Evolutionary conservation across 2,888 invertebrate genomes (phyloP).

Genomic region (Ligdia adustata): DNA sequence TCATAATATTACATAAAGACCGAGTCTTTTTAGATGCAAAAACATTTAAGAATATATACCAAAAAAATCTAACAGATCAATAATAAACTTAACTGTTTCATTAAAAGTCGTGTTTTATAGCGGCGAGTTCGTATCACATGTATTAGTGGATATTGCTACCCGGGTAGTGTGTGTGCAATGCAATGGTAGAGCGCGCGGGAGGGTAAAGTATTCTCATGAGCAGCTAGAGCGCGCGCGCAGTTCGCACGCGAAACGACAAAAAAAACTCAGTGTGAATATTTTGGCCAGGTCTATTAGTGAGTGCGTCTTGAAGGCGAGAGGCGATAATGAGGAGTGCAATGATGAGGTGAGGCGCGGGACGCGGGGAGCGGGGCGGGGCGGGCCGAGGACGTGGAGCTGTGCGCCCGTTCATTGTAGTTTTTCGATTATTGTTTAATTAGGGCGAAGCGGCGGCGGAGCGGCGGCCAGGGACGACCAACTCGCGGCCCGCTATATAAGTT

Average conservation of each 20-base stretch:
- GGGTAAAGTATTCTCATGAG: too few species aligned
- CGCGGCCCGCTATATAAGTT: slow-evolving; percentile 58
- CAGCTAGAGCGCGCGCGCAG: slow-evolving; percentile 44
- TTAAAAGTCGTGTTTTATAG: slow-evolving; percentile 19
- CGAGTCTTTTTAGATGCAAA: slow-evolving; percentile 12
- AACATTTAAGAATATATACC: slow-evolving; percentile 1
- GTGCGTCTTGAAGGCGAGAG: slow-evolving; percentile 71
- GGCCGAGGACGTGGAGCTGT: slow-evolving; percentile 73
- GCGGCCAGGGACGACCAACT: slow-evolving; percentile 68
- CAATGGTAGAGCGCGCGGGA: background rate
- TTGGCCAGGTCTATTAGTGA: slow-evolving; percentile 64
- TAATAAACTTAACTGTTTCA: slow-evolving; percentile 14
- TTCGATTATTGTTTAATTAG: slow-evolving; percentile 85
- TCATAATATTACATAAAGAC: background rate
- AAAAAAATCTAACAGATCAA: background rate
- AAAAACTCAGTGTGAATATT: slow-evolving; percentile 60
- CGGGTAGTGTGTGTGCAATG: slow-evolving; percentile 27
- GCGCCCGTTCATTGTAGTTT: slow-evolving; percentile 84
- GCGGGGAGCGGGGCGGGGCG: slow-evolving; percentile 48
- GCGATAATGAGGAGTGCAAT: slow-evolving; percentile 81
- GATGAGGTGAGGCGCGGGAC: slow-evolving; percentile 63
- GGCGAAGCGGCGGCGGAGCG: slow-evolving; percentile 84
- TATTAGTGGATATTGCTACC: slow-evolving; percentile 16
- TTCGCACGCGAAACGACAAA: slow-evolving; percentile 53
- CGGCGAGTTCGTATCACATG: slow-evolving; percentile 22